Percentiles rank a stretch among this genome's conserved stretches.
phyloP scores from a whole-genome alignment of 2,797 vertebrate genomes.

The Linurgus olivaceus region DNA sequence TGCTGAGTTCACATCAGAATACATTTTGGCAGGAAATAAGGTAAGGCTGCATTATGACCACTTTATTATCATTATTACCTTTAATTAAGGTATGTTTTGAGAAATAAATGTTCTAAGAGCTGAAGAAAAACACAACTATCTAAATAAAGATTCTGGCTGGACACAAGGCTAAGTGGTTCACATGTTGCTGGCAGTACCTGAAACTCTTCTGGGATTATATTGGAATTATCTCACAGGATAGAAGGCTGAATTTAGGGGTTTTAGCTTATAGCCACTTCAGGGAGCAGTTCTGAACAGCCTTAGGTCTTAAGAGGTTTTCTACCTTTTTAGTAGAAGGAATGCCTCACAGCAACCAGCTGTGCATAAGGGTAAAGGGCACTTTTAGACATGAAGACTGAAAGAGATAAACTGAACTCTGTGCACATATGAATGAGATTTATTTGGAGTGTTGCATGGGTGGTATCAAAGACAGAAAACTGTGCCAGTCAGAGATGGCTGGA shows the following conservation, averaged over 20 bases:
- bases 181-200: not conserved
- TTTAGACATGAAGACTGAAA: not conserved
- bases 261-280: not conserved
- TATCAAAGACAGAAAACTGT: not conserved
- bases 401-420: not conserved
- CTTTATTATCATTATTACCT: not conserved
- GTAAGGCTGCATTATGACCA: conserved; percentile 14
- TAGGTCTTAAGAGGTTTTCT: not conserved
- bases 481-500: not conserved
- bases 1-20: not conserved
- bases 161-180: not conserved
- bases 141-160: not conserved
- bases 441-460: not conserved
- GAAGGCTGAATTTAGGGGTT: not conserved
- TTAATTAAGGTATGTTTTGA: not conserved
- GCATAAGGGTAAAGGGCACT: not conserved
- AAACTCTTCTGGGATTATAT: not conserved
- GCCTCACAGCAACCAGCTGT: not conserved
- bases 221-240: conserved; percentile 5
- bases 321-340: not conserved
- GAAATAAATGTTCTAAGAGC: not conserved
- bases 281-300: not conserved
- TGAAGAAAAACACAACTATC: not conserved
- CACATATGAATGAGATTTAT: not conserved
- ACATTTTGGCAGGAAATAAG: conserved; percentile 23